Conservation (phyloP, 2,797 vertebrate genomes). For the Etheostoma nigrum region DNA sequence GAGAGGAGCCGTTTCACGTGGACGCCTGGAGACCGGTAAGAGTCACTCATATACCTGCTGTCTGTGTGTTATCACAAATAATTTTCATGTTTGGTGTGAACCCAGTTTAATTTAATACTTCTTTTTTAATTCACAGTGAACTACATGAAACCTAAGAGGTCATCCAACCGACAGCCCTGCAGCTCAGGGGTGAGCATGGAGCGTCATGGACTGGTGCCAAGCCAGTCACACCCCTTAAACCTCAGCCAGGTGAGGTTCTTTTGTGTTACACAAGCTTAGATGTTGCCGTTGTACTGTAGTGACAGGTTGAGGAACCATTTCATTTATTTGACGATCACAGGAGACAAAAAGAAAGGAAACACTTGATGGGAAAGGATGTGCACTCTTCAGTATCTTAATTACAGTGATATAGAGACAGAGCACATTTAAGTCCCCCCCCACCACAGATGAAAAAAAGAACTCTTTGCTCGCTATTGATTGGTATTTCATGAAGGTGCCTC, state of each 20-base stretch:
- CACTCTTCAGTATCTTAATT: not conserved
- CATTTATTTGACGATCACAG: not conserved
- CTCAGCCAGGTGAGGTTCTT: constrained; percentile 93
- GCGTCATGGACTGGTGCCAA: constrained; percentile 84
- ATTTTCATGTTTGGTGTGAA: not conserved
- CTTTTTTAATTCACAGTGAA: constrained; percentile 58
- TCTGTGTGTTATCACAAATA: not conserved
- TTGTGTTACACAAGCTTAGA: not conserved
- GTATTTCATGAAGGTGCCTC: too few species aligned
- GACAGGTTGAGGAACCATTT: not conserved
- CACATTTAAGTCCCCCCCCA: too few species aligned
- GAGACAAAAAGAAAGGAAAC: too few species aligned
- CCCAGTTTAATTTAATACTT: not conserved
- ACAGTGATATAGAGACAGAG: too few species aligned
- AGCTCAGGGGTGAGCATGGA: constrained; percentile 89
- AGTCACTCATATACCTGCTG: not conserved
- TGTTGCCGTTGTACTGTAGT: rapidly evolving
- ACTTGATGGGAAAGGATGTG: not conserved
- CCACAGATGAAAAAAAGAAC: too few species aligned
- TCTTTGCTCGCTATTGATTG: too few species aligned
- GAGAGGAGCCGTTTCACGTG: constrained; percentile 71
- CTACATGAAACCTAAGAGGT: constrained; percentile 91
- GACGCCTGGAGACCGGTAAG: constrained; percentile 72
- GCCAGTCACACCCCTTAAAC: constrained; percentile 94
- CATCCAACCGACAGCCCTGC: constrained; percentile 89